Evolutionary conservation across 2,113 vertebrate species (phyloP).

Genomic region (Hydropotes inermis): DNA sequence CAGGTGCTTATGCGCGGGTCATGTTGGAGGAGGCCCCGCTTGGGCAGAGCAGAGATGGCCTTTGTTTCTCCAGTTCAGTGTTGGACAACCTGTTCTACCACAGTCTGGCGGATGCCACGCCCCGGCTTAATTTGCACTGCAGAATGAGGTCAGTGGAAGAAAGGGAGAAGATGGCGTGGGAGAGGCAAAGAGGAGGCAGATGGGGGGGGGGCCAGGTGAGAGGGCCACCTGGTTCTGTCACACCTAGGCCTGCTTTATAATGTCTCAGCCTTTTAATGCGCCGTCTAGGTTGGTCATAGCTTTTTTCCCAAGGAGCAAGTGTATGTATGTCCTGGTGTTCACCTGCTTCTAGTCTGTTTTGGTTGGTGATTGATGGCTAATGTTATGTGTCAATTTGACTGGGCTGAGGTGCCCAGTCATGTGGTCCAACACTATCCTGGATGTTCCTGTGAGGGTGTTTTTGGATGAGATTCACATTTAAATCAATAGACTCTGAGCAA

Average conservation of each 20-base stretch:
- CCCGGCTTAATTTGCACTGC: background rate
- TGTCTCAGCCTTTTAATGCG: background rate
- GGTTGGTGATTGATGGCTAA: background rate
- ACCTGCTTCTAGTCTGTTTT: background rate
- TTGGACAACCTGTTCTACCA: conserved; percentile 14
- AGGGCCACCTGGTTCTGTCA: too few species aligned
- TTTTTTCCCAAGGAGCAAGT: background rate
- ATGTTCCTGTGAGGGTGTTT: background rate
- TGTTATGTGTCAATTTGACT: background rate
- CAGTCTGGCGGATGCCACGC: background rate
- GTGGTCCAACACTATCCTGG: background rate
- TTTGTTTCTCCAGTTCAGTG: background rate
- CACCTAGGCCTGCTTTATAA: background rate
- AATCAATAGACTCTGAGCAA: background rate
- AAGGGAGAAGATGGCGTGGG: background rate
- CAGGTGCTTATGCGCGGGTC: accelerated
- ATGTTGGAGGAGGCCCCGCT: background rate
- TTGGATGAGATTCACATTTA: background rate
- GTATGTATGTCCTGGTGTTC: background rate
- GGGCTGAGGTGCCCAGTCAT: background rate
- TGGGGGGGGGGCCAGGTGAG: background rate
- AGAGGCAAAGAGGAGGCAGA: background rate
- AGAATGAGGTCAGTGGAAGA: background rate
- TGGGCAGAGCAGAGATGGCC: background rate
- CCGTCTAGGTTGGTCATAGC: background rate